These are phyloP conservation scores for Antigone vipio DNA, from an alignment of 2,113 vertebrate species.

Conservation along the genomic window DNA sequence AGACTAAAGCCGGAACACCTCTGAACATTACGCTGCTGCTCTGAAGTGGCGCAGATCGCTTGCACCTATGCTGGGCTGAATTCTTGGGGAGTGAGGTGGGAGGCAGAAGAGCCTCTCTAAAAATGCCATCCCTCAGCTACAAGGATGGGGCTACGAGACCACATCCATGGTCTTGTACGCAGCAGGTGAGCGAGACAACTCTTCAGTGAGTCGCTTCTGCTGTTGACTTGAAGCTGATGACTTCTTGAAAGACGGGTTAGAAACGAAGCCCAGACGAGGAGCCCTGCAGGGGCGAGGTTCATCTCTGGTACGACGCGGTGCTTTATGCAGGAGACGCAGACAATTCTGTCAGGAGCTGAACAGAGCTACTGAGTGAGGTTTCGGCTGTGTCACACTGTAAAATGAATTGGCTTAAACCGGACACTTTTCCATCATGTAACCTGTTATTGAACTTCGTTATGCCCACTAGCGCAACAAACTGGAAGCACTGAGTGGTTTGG, in stretches of 20 bases:
- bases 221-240: not conserved
- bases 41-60: not conserved
- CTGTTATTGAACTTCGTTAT: not conserved
- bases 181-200: not conserved
- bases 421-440: not conserved
- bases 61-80: no score
- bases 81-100: not conserved
- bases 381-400: not conserved
- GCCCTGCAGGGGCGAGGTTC: not conserved
- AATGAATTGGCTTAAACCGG: not conserved
- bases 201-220: not conserved
- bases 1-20: not conserved
- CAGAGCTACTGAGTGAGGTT: not conserved
- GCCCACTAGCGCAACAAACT: not conserved
- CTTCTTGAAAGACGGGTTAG: not conserved
- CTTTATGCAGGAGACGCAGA: not conserved
- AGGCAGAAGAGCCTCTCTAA: not conserved
- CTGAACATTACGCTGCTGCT: accelerated
- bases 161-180: not conserved
- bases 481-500: not conserved
- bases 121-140: not conserved
- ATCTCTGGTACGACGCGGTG: accelerated
- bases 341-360: not conserved
- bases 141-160: not conserved
- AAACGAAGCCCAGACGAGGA: not conserved